Conservation (phyloP, 2,797 vertebrate species). For the Lophura swinhoii region DNA sequence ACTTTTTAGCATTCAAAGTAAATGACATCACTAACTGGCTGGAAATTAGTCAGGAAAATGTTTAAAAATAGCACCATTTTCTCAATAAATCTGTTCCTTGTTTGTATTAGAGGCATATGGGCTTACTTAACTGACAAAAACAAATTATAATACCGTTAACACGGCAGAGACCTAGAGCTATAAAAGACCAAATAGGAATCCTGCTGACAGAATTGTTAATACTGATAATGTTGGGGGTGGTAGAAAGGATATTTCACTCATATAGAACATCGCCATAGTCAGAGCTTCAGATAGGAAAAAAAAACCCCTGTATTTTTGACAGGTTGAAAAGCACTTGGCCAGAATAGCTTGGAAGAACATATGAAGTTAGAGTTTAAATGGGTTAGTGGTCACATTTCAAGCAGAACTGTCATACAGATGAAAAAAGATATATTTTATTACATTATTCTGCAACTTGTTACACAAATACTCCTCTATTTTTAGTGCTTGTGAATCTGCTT, state of each 20-base stretch:
- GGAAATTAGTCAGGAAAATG: slow-evolving; percentile 27
- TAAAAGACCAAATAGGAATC: not conserved
- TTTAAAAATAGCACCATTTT: slow-evolving; percentile 30
- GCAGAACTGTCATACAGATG: not conserved
- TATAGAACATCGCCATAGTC: not conserved
- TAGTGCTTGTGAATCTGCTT: not conserved
- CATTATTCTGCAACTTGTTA: slow-evolving; percentile 1
- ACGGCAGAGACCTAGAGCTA: not conserved
- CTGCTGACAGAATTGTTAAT: not conserved
- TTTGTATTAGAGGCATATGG: slow-evolving; percentile 36
- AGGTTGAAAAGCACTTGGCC: not conserved
- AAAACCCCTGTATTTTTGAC: not conserved
- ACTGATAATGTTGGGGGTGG: not conserved
- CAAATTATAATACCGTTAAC: slow-evolving; percentile 9
- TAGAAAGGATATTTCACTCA: not conserved
- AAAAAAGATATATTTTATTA: not conserved
- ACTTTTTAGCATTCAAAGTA: slow-evolving; percentile 4
- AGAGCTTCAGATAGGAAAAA: not conserved
- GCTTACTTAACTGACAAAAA: not conserved
- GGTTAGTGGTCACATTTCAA: not conserved
- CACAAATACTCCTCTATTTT: not conserved
- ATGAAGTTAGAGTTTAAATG: not conserved
- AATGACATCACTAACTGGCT: slow-evolving; percentile 43
- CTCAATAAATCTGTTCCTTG: not conserved
- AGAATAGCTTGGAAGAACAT: not conserved